Base-by-base conservation (phyloP, 2,888 invertebrate genomes). In the Acrobasis repandana region DNA sequence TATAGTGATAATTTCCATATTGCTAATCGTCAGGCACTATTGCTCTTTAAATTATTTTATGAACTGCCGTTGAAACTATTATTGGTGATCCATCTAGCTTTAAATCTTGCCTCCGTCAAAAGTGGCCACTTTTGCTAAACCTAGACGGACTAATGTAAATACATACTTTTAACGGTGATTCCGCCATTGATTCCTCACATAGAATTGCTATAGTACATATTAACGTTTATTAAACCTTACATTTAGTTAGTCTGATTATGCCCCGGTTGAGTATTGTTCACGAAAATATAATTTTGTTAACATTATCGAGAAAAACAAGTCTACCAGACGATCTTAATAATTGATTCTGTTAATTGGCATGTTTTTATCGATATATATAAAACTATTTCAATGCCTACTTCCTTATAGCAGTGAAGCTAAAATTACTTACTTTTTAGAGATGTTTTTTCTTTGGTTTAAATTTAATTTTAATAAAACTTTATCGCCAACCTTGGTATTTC, bases 261-360 rank as follows among this genome's bases (percentile, higher is more conserved):
- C 43, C 11, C 9, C 9, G 8, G 15, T 9, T 15, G n/a, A 14
- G 18, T 51, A n/a, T 14, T 70, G 75, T 80, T 77, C 86, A 84
- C 81, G 83, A 84, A 84, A 75, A 74, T 73, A 67, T 74, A 75
- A 79, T 81, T 75, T 71, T 80, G 85, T 77, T 69, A 69, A 72
- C 51, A 70, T 68, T 66, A 67, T 63, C 65, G 67, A 62, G 52
- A 67, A 56, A 68, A 64, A 70, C 63, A 73, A 59, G 63, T 62
- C 60, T 28, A 56, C 61, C 61, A 43, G 59, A 60, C 62, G 64
- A 72, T 72, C 66, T 62, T 64, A 61, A 67, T 69, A 56, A 66
- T 69, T 61, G 50, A 66, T 66, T 67, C 33, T 63, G 57, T 62
- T 71, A 69, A 68, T 67, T 69, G 61, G 60, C 33, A 63, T 57